phyloP scores from a whole-genome alignment of 2,888 invertebrate species.

The Drosophila merina region DNA sequence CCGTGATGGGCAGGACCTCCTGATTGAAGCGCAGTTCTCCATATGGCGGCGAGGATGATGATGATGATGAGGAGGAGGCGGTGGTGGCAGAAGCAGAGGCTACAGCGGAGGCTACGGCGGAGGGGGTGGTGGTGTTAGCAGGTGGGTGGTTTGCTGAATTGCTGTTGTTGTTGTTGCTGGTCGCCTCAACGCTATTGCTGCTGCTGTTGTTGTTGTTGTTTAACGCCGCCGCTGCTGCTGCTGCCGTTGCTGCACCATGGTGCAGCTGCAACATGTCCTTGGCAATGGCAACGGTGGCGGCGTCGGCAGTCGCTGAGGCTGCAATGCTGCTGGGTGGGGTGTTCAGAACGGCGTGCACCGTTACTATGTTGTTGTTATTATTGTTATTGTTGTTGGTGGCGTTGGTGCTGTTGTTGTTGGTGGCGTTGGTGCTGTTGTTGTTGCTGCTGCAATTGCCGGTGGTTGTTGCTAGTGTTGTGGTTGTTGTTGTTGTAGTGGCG shows the following conservation, averaged over 20 bases:
- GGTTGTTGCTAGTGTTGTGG: slow-evolving; percentile 63
- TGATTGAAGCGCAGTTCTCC: slow-evolving; percentile 82
- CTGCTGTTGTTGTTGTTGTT: slow-evolving; percentile 69
- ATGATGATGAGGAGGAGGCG: slow-evolving; percentile 51
- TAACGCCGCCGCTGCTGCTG: slow-evolving; percentile 49
- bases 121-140: slow-evolving; percentile 61
- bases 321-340: slow-evolving; percentile 69
- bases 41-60: slow-evolving; percentile 71
- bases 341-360: slow-evolving; percentile 74
- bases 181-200: slow-evolving; percentile 64
- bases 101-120: slow-evolving; percentile 37
- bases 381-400: slow-evolving; percentile 43
- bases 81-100: slow-evolving; percentile 30
- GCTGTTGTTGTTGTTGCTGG: slow-evolving; percentile 49
- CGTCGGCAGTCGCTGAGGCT: slow-evolving; percentile 71
- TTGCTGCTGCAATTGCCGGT: slow-evolving; percentile 51
- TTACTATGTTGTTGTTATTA: slow-evolving; percentile 66
- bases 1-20: slow-evolving; percentile 83
- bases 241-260: slow-evolving; percentile 72
- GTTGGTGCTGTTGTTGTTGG: slow-evolving; percentile 27
- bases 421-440: slow-evolving; percentile 32
- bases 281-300: slow-evolving; percentile 82
- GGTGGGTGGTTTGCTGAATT: slow-evolving; percentile 79
- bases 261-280: slow-evolving; percentile 83
- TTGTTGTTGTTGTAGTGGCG: slow-evolving; percentile 76